Conservation (phyloP, 2,888 invertebrate genomes). For the Bugulina stolonifera region DNA sequence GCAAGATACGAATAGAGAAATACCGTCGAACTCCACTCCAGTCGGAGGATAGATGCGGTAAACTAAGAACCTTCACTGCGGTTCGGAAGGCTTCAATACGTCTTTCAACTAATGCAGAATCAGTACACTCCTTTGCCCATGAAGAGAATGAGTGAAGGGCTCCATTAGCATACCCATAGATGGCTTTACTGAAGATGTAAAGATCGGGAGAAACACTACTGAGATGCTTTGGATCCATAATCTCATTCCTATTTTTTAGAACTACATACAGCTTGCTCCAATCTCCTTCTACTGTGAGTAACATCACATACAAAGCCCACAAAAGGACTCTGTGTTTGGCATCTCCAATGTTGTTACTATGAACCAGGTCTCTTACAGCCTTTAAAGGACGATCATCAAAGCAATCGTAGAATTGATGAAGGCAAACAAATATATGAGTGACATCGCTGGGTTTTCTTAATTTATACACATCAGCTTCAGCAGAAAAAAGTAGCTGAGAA, state of each 20-base stretch:
- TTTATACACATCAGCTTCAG: not conserved
- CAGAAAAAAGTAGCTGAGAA: not conserved
- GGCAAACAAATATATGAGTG: not conserved
- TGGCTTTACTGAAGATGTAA: not conserved
- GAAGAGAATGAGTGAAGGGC: not conserved
- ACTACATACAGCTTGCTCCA: not conserved
- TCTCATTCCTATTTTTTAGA: not conserved
- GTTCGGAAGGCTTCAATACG: not conserved
- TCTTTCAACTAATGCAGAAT: not conserved
- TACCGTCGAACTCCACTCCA: not conserved
- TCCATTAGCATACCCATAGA: not conserved
- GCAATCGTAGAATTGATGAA: not conserved
- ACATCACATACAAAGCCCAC: slow-evolving; percentile 2
- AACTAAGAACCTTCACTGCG: not conserved
- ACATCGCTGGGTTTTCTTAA: not conserved
- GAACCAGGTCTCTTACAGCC: not conserved
- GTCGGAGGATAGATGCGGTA: not conserved
- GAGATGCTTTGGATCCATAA: not conserved
- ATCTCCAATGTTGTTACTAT: not conserved
- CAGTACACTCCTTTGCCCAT: not conserved
- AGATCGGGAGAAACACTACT: not conserved
- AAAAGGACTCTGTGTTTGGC: not conserved
- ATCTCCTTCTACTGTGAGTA: not conserved
- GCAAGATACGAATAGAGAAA: not conserved
- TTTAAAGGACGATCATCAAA: not conserved